Conservation (phyloP, 2,888 invertebrate species). For the Abrostola triplasia region DNA sequence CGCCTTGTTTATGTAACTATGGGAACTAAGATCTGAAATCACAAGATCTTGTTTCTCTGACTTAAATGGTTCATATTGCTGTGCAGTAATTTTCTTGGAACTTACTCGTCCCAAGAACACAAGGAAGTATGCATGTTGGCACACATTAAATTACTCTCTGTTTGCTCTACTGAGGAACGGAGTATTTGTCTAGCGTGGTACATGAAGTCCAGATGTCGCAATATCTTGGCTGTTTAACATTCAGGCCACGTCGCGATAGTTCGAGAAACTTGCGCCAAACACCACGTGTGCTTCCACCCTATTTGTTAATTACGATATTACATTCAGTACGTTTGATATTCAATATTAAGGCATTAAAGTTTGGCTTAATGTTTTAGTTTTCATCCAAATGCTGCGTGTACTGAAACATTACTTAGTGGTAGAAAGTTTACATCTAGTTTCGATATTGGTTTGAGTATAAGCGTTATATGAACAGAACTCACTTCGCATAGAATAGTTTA, state of each 20-base stretch:
- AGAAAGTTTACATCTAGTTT: not conserved
- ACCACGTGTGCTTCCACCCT: slow-evolving; percentile 18
- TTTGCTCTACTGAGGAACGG: slow-evolving; percentile 23
- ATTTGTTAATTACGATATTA: slow-evolving; percentile 50
- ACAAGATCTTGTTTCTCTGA: slow-evolving; percentile 26
- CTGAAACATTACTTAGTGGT: not conserved
- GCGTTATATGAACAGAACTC: no score
- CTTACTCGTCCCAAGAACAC: not conserved
- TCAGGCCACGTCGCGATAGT: slow-evolving; percentile 55
- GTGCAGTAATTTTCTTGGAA: slow-evolving; percentile 19
- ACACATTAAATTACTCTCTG: slow-evolving; percentile 27
- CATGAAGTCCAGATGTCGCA: slow-evolving; percentile 45
- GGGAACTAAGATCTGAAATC: slow-evolving; percentile 32
- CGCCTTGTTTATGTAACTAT: slow-evolving; percentile 22
- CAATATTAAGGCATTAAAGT: slow-evolving; percentile 23
- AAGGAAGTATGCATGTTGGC: slow-evolving; percentile 15
- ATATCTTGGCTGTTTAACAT: slow-evolving; percentile 50
- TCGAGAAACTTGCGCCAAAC: slow-evolving; percentile 51
- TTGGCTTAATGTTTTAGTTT: slow-evolving; percentile 11
- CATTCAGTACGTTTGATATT: slow-evolving; percentile 21
- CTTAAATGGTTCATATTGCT: slow-evolving; percentile 17
- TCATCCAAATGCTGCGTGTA: not conserved
- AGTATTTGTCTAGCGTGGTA: slow-evolving; percentile 38
- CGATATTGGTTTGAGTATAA: slow-evolving; percentile 7
- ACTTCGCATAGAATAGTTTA: no score